Evolutionary conservation across 2,113 vertebrate species (phyloP).

Genomic region (Crotalus tigris): DNA sequence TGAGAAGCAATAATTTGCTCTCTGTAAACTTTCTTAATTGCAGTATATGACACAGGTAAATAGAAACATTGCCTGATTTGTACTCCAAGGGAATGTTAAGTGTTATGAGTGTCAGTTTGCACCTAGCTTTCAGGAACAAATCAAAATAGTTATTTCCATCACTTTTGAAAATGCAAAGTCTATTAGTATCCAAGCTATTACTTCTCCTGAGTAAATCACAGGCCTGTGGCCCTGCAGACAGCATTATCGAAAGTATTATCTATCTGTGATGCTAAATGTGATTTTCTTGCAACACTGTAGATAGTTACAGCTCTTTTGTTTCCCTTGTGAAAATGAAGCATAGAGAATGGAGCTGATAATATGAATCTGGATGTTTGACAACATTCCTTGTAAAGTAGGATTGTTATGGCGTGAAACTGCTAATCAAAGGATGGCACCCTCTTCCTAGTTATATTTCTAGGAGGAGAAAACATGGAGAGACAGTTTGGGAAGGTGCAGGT

Average conservation of each 20-base stretch:
- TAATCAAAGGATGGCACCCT: neutral
- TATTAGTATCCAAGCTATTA: neutral
- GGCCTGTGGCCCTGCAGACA: neutral
- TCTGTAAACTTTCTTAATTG: neutral
- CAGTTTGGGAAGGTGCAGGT: neutral
- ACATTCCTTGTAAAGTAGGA: neutral
- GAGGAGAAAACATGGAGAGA: neutral
- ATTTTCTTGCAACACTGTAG: neutral
- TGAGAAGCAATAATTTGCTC: neutral
- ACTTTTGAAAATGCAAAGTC: neutral
- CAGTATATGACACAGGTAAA: neutral
- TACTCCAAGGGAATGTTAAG: neutral
- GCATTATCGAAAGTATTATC: neutral
- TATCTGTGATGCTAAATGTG: neutral
- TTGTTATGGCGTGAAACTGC: neutral
- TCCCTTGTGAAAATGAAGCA: neutral
- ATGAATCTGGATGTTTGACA: neutral
- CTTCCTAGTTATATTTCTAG: neutral
- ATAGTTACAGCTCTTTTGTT: neutral
- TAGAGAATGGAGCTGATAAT: neutral
- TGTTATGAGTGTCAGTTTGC: neutral
- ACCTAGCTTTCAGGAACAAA: neutral
- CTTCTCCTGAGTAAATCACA: neutral
- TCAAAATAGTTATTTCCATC: neutral
- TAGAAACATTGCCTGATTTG: neutral